Evolutionary conservation across 2,888 invertebrate species (phyloP), one percentile per base, ranked within the genome.

Genomic region (Leptopterna dolabrata): DNA sequence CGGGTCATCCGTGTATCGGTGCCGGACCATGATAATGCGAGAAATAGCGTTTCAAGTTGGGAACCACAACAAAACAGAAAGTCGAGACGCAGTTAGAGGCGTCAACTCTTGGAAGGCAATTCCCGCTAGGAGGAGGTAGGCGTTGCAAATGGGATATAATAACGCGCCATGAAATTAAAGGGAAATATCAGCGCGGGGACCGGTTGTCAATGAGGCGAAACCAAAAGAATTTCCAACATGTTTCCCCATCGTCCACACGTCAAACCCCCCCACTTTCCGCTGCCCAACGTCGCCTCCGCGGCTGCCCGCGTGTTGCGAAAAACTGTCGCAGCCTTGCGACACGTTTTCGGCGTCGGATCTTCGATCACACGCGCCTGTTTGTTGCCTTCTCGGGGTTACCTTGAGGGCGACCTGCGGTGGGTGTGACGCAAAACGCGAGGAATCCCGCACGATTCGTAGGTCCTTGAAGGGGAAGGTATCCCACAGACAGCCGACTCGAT

Each of bases 131-230:
- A 83, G 83, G 43, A 55, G 83, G 83, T n/a, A 83, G 24, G 83
- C 83, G 83, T 83, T 70, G 63, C 55, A 71, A 83, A 83, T 83
- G 36, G 83, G 71, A 83, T 70, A 71, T 83, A 83, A 83, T 83
- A 83, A 83, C 83, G 83, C 70, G 83, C 83, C 83, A 71, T 83
- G 83, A 83, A 83, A 83, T 83, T 83, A 83, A 83, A 83, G 83
- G 83, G 83, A 70, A 83, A 83, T 70, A 83, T 83, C 83, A 36
- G 30, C 36, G 71, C 63, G 63, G 41, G 70, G 36, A 29, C 47
- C 81, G 41, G 70, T n/a, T 70, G 83, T 47, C 83, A 71, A 83
- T 83, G 83, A 83, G 83, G 83, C 83, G 83, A 83, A 83, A 83
- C 83, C 70, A 47, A 70, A 30, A 43, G 70, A 30, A 70, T 83